Percentiles rank a stretch among this genome's conserved stretches.
phyloP scores from a whole-genome alignment of 2,888 invertebrate genomes.

The Drosophila acutilabella region DNA sequence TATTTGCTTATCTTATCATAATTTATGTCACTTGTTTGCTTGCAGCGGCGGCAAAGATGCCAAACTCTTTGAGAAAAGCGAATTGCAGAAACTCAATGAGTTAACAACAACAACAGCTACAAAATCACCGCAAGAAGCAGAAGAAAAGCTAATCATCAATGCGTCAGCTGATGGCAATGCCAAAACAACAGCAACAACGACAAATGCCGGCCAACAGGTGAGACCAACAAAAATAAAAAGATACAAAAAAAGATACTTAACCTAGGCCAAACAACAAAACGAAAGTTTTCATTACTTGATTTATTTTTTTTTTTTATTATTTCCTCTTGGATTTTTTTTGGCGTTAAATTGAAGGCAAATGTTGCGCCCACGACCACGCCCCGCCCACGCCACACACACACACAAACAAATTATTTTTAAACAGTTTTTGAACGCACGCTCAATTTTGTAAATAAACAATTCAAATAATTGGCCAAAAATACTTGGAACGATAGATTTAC shows the following conservation, averaged over 20 bases:
- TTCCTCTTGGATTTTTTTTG: background rate
- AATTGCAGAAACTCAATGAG: slow-evolving; percentile 68
- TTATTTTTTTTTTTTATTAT: background rate
- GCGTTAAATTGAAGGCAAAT: slow-evolving; percentile 14
- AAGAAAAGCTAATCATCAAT: slow-evolving; percentile 48
- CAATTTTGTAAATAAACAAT: slow-evolving; percentile 23
- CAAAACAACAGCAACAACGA: slow-evolving; percentile 32
- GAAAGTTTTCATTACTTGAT: slow-evolving; percentile 30
- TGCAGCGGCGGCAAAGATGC: slow-evolving; percentile 77
- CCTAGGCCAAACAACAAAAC: slow-evolving; percentile 45
- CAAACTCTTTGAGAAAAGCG: slow-evolving; percentile 67
- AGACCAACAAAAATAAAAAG: background rate
- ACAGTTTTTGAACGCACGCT: slow-evolving; percentile 9
- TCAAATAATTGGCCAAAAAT: slow-evolving; percentile 26
- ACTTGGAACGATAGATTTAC: slow-evolving; percentile 28
- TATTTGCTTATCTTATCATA: background rate
- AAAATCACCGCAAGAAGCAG: slow-evolving; percentile 24
- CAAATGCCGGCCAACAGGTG: slow-evolving; percentile 53
- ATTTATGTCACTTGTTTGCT: slow-evolving; percentile 5
- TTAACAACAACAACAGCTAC: slow-evolving; percentile 24
- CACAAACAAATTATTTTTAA: slow-evolving; percentile 18
- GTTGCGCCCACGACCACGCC: slow-evolving; percentile 2
- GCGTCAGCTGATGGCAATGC: slow-evolving; percentile 54
- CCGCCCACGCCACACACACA: slow-evolving; percentile 3
- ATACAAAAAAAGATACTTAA: slow-evolving; percentile 3